These are phyloP conservation scores for Penaeus indicus DNA, from an alignment of 1,140 invertebrate genomes.

Conservation along the genomic window DNA sequence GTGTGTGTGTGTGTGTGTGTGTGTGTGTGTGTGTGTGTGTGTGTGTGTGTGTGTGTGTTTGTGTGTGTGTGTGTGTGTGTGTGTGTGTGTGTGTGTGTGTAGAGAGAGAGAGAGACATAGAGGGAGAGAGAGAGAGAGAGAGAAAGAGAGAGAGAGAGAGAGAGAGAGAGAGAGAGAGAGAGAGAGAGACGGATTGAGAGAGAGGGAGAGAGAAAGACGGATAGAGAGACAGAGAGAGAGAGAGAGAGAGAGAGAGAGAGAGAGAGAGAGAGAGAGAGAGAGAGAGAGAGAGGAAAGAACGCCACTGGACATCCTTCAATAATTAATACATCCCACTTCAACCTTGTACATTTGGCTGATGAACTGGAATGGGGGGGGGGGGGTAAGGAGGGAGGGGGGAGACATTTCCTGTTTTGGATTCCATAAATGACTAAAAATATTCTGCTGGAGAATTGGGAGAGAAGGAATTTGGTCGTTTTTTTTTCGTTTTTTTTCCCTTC, in stretches of 20 bases:
- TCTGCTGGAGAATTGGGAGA: slow-evolving; percentile 4
- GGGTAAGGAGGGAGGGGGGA: neutral
- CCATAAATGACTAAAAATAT: neutral
- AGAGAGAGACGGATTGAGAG: too few species aligned
- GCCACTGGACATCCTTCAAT: neutral
- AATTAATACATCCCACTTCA: too few species aligned
- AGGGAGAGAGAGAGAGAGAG: too few species aligned
- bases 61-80: too few species aligned
- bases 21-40: too few species aligned
- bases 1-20: too few species aligned
- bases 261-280: slow-evolving; percentile 6
- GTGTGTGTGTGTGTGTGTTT: too few species aligned
- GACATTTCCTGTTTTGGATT: too few species aligned
- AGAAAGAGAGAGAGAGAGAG: too few species aligned
- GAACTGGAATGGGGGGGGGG: neutral
- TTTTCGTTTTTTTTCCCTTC: too few species aligned
- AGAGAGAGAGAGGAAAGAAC: neutral
- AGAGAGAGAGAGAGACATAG: too few species aligned
- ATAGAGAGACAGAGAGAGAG: slow-evolving; percentile 4
- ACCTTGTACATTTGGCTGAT: neutral
- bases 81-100: too few species aligned
- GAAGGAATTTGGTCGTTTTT: slow-evolving; percentile 39
- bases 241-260: neutral
- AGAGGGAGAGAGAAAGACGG: neutral
- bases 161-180: neutral